Evolutionary conservation across 2,888 invertebrate genomes (phyloP).

Genomic region (Ophion slaviceki): DNA sequence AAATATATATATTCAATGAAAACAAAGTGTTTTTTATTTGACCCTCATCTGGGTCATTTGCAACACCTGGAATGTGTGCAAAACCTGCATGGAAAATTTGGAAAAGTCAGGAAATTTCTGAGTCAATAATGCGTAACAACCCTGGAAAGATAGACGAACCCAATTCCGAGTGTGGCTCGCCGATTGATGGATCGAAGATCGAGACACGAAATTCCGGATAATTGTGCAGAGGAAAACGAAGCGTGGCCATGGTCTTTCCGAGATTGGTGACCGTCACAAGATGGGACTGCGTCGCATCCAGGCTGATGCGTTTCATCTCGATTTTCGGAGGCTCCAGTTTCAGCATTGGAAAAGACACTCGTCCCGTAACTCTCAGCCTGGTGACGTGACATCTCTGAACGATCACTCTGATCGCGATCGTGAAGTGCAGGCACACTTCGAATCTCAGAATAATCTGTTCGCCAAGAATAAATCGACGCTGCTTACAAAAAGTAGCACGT

Average conservation of each 20-base stretch:
- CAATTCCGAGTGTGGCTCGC: conserved; percentile 17
- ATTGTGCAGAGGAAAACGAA: conserved; percentile 78
- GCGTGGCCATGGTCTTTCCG: conserved; percentile 71
- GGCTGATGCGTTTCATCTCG: conserved; percentile 84
- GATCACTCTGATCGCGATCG: conserved; percentile 58
- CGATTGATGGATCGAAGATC: conserved; percentile 46
- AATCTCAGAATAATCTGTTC: conserved; percentile 69
- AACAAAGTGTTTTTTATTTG: too few relatives aligned
- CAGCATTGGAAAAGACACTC: conserved; percentile 82
- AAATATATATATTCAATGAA: too few relatives aligned
- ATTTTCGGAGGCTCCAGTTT: conserved; percentile 84
- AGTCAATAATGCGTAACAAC: too few relatives aligned
- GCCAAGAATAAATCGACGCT: not conserved
- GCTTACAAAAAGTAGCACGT: too few relatives aligned
- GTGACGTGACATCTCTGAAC: conserved; percentile 68
- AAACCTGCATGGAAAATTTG: too few relatives aligned
- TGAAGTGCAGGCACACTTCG: conserved; percentile 69
- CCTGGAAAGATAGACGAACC: not conserved
- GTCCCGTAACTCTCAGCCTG: conserved; percentile 67
- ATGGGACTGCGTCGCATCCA: conserved; percentile 76
- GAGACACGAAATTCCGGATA: conserved; percentile 81
- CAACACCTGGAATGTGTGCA: too few relatives aligned
- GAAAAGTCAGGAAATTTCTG: too few relatives aligned
- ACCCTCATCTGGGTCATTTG: too few relatives aligned
- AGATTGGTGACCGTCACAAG: conserved; percentile 78